Base-by-base conservation (phyloP, 2,797 vertebrate genomes). In the Sebastolobus altivelis region DNA sequence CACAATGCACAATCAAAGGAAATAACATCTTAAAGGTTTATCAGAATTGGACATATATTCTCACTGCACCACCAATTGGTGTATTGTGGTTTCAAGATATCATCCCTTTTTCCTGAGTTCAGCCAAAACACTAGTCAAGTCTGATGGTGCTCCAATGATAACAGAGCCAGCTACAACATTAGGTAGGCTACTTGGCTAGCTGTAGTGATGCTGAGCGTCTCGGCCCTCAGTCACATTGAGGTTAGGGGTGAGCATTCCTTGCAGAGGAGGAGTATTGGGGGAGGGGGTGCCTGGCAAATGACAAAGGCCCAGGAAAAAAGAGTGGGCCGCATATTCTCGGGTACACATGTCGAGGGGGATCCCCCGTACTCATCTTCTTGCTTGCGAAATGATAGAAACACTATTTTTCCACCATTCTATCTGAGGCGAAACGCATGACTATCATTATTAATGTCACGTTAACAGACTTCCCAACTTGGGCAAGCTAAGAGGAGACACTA, bases 231-330 rank as follows among this genome's bases (percentile, higher is more conserved):
- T 79, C 82, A 91, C 81, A 92, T 62, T 82, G 82, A 88, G 94
- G 92, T 94, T 94, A 90, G 84, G 91, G 92, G 92, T 93, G 86
- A 94, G 91, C 90, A 90, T 95, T 94, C 89, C 87, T 94, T 84
- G 80, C 78, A 93, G 43, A 43, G 14, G 43, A 46, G 16, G 40
- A 43, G 43, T 46, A 46, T 46, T 46, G 43, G 43, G 43, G 43
- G 43, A 8, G 16, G 14, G 1, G 43, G 6, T 46, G 43, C 43
- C 43, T 16, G 43, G 43, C 43, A 46, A 46, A 91, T 94, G 94
- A 96, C 95, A 96, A 96, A 96, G 95, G 96, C 95, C 94, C 92
- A 88, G 78, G 87, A 43, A 43, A 89, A 92, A 93, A 92, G 89
- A 94, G 93, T 95, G 94, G 94, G 95, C 94, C 94, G 93, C 93